phyloP scores from a whole-genome alignment of 92 coral and sea anemone species.

The Actinernus sp. region DNA sequence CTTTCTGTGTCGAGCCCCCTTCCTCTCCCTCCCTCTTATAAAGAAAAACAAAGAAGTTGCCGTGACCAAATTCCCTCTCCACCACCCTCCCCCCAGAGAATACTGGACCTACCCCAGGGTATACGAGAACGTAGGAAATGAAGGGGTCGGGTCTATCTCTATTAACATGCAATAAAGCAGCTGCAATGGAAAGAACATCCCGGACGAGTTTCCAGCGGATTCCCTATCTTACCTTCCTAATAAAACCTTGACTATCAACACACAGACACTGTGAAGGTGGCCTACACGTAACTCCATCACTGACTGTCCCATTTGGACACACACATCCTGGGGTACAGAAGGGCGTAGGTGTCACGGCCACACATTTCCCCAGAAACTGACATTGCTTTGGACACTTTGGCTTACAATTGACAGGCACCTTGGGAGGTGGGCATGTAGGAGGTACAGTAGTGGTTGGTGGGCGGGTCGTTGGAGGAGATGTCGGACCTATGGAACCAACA shows the following conservation, averaged over 20 bases:
- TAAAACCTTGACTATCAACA: conserved; percentile 35
- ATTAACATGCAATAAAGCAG: background rate
- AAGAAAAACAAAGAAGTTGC: no score
- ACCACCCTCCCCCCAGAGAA: no score
- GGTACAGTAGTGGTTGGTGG: conserved; percentile 31
- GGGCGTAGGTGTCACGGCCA: conserved; percentile 14
- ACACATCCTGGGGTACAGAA: conserved; percentile 44
- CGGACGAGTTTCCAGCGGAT: no score
- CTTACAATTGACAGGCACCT: conserved; percentile 39
- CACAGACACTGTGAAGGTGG: conserved; percentile 54
- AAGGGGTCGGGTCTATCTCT: background rate
- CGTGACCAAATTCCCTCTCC: no score
- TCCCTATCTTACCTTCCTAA: conserved; percentile 57
- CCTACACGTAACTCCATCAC: conserved; percentile 56
- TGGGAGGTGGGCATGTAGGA: conserved; percentile 49
- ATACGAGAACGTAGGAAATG: no score
- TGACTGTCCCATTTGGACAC: conserved; percentile 58
- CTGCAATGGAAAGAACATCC: background rate
- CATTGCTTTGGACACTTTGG: conserved; percentile 52
- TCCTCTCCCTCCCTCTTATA: no score
- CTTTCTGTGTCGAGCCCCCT: no score
- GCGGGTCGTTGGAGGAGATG: conserved; percentile 29
- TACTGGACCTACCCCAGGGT: no score
- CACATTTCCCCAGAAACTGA: conserved; percentile 45
- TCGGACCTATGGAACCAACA: no score